Base-by-base conservation (phyloP, 2,888 invertebrate species). In the Ennomos fuscantarius region DNA sequence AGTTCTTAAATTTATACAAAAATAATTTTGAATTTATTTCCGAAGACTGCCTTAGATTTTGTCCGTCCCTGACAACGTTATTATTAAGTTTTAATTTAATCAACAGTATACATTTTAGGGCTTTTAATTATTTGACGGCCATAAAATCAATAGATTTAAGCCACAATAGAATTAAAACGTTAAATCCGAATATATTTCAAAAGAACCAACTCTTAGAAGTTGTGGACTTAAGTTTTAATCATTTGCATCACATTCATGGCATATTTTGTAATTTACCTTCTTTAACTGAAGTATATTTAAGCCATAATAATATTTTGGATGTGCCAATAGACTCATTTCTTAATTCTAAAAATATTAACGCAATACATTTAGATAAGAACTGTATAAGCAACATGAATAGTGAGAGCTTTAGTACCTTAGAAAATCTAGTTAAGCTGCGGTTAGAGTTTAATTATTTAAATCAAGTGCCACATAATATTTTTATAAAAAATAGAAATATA, bases 271-370 rank as follows among this genome's bases (percentile, higher is more conserved):
- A 95, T 79, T 89, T 98, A 65, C 96, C 96, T 0, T 95, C 96
- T 67, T 89, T 98, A 32, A 93, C 94, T 50, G 97, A 98, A 85
- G 89, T 98, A 51, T 96, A 96, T 75, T 92, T 98, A 56, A 95
- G 96, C 55, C 96, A 97, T 87, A 98, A 98, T 86, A 98, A 98
- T 83, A 96, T 98, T 71, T 92, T 97, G 65, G 97, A 97, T 84
- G 94, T 98, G 79, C 96, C 97, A 48, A 94, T 95, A 42, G 96
- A 97, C 76, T 96, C 97, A 12, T 97, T 97, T 82, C 94, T 95
- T 50, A 96, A 96, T 73, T 97, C 97, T 40, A 93, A 94, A 12
- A 95, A 95, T 73, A 93, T 98, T 61, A 94, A 95, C 52, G 95
- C 96, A 54, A 94, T 98, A 72, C 96, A 97, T 84, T 89, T 98